A percentile compares a stretch with the other conserved stretches of the same genome.
Conservation (phyloP, 2,888 invertebrate species). For the Dasypogon diadema region DNA sequence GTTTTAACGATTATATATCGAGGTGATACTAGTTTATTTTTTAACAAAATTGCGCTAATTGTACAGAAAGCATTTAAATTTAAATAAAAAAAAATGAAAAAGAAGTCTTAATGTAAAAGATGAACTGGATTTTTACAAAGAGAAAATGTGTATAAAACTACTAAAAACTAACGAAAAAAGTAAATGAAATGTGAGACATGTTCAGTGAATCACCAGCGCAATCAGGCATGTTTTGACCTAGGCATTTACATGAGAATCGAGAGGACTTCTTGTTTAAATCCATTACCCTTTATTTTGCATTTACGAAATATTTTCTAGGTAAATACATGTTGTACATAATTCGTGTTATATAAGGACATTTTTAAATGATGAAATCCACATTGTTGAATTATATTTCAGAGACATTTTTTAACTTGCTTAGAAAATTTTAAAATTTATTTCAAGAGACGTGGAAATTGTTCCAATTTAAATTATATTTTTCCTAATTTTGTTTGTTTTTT, state of each 20-base stretch:
- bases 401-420: neutral
- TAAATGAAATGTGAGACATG: slow-evolving; percentile 2
- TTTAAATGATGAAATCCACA: neutral
- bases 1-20: slow-evolving; percentile 52
- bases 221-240: neutral
- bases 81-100: slow-evolving; percentile 21
- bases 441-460: neutral
- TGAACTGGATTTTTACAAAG: slow-evolving; percentile 15
- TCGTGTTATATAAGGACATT: slow-evolving; percentile 37
- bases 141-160: neutral
- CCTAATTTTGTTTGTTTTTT: slow-evolving; percentile 13
- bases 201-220: neutral
- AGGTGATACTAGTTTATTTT: slow-evolving; percentile 58
- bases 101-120: neutral
- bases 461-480: slow-evolving; percentile 6
- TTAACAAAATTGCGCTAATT: slow-evolving; percentile 48
- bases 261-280: neutral
- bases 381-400: slow-evolving; percentile 39
- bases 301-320: slow-evolving; percentile 31
- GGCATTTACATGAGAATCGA: neutral
- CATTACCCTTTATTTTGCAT: slow-evolving; percentile 19
- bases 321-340: slow-evolving; percentile 44
- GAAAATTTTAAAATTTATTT: neutral
- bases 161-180: slow-evolving; percentile 9
- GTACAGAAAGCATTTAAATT: slow-evolving; percentile 42